Conservation (phyloP, 2,113 vertebrate species). For the Piaya cayana region DNA sequence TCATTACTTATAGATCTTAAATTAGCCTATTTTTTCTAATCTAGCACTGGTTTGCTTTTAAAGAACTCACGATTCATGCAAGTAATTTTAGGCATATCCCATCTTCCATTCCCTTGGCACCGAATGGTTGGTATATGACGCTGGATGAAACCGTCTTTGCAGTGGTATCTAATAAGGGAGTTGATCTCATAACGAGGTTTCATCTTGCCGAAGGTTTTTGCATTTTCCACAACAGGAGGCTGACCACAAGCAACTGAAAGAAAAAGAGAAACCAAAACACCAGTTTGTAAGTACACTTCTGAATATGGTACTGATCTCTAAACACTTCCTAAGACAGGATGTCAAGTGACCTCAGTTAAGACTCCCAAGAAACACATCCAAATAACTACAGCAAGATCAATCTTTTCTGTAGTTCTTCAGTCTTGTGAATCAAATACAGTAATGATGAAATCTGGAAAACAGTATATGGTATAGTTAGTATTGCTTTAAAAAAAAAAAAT, state of each 20-base stretch:
- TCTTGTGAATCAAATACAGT: neutral
- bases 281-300: neutral
- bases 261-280: neutral
- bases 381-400: neutral
- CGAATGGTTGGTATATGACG: conserved; percentile 92
- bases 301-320: no score
- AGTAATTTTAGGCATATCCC: conserved; percentile 93
- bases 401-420: neutral
- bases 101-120: conserved; percentile 90
- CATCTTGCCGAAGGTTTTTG: conserved; percentile 89
- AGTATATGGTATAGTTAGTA: neutral
- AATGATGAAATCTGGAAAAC: neutral
- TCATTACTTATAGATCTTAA: neutral
- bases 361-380: neutral
- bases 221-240: conserved; percentile 93
- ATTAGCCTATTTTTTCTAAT: neutral
- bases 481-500: neutral
- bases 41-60: conserved; percentile 29
- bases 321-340: neutral
- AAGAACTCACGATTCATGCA: conserved; percentile 93
- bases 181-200: conserved; percentile 94
- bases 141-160: conserved; percentile 92
- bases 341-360: neutral
- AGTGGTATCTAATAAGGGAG: conserved; percentile 94
- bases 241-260: conserved; percentile 90